Base-by-base conservation (phyloP, 2,113 vertebrate genomes). In the Zeus faber region DNA sequence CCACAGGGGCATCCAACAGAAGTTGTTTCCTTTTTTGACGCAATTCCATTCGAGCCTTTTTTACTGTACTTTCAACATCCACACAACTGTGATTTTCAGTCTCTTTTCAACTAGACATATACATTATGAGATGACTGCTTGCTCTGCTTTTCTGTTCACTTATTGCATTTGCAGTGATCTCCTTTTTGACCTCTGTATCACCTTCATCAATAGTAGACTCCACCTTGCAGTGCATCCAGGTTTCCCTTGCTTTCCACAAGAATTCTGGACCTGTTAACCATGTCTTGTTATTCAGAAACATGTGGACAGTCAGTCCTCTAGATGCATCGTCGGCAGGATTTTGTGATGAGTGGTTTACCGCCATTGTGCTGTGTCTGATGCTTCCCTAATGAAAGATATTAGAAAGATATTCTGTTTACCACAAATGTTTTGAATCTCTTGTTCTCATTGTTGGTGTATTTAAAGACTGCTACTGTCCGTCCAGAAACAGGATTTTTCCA, bases 391-490 rank as follows among this genome's bases (percentile, higher is more conserved):
- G 16, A 24, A 40, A 1, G 48, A 23, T 8, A 58, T 26, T 11
- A n/a, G n/a, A n/a, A n/a, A n/a, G n/a, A n/a, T n/a, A n/a, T n/a
- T n/a, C 48, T 44, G 13, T 65, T 57, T 7, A 48, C 48, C n/a
- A 59, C 29, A 23, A 59, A 54, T 7, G 54, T 58, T 10, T 44
- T 37, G 17, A 51, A 65, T 20, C 62, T 35, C 16, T n/a, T 33
- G 25, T 17, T 39, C 14, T 53, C 41, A 14, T 66, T 59, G 13
- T n/a, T 25, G 17, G 53, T 26, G 2, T 66, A 59, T 6, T 65
- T 65, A 2, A 65, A 10, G 3, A 65, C 62, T 22, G 53, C 29
- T 46, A 9, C 59, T 70, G n/a, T 67, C 57, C 2, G 57, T 61
- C 65, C 65, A 59, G 35, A 67, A 67, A 6, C 13, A 3, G 6